Evolutionary conservation across 2,113 vertebrate genomes (phyloP), one percentile per base, ranked within the genome.

Genomic region (Mellivora capensis): DNA sequence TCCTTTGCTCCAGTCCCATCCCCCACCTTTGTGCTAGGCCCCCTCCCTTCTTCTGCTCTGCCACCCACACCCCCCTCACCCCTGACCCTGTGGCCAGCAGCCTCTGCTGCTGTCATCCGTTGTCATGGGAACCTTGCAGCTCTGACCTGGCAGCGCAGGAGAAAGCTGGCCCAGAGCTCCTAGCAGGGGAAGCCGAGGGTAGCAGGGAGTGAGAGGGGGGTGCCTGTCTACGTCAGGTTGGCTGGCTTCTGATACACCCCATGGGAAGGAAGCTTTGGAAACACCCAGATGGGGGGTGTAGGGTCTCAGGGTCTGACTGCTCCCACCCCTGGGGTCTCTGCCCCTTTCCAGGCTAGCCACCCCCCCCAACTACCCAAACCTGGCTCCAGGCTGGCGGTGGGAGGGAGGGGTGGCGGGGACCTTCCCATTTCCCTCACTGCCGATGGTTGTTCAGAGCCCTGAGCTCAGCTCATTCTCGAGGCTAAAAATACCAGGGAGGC

Each of bases 341-440:
- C 20, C 37, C 17, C 57, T 84, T 93, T 67, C 44, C n/a, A 52
- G 52, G 25, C 39, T 77, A 39, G 54, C 64, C 9, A n/a, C n/a
- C 7, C 34, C 8, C 4, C 61, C 13, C 49, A 23, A 59, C n/a
- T 98, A 98, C 97, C 98, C 97, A 98, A 98, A 99, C 98, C 99
- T 96, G 97, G 98, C 99, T 99, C 99, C 98, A 99, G 99, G 98
- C 98, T 94, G 76, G 69, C n/a, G 44, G 87, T 69, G 74, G 74
- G 64, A 91, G 90, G 96, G 86, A 96, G 87, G 80, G 74, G 74
- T 62, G 52, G 76, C n/a, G 42, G 90, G 92, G 90, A 98, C 98
- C 98, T 98, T 98, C 96, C 94, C 27, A 62, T 96, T 94, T 88
- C 31, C 67, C 83, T 88, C 95, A 96, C 95, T 97, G 96, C 86